Conservation (phyloP, 2,113 vertebrate genomes). For the Toxotes chatareus region DNA sequence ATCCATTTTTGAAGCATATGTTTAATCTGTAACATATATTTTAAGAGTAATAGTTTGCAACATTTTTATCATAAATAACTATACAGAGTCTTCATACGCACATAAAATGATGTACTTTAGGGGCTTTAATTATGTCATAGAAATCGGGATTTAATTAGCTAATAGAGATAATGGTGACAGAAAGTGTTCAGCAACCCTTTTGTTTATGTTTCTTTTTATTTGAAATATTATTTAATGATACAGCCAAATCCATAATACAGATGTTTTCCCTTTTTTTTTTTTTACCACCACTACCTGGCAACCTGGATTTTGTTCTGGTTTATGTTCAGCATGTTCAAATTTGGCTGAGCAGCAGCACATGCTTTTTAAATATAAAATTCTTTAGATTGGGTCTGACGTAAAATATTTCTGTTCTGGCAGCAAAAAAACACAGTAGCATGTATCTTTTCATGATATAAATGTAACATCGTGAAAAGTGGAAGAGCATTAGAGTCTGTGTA, state of each 20-base stretch:
- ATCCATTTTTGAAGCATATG: not conserved
- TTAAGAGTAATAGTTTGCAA: too few relatives aligned
- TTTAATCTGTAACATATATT: not conserved
- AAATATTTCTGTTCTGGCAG: not conserved
- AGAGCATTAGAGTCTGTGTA: not conserved
- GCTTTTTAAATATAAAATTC: not conserved
- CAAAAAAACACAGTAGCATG: not conserved
- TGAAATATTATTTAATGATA: too few relatives aligned
- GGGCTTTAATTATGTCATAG: too few relatives aligned
- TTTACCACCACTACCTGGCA: too few relatives aligned
- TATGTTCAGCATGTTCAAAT: conserved; percentile 39
- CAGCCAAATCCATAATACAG: too few relatives aligned
- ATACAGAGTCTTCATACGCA: not conserved
- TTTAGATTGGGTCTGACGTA: not conserved
- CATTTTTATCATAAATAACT: not conserved
- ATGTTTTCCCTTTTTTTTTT: too few relatives aligned
- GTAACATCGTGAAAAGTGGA: not conserved
- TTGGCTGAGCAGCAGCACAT: not conserved
- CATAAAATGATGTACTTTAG: too few relatives aligned
- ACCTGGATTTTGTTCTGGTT: not conserved
- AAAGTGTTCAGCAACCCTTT: too few relatives aligned
- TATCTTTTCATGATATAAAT: not conserved
- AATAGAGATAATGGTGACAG: too few relatives aligned
- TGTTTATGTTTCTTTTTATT: too few relatives aligned
- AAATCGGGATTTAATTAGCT: too few relatives aligned